phyloP scores from a whole-genome alignment of 2,113 vertebrate genomes.

The Phalacrocorax aristotelis region DNA sequence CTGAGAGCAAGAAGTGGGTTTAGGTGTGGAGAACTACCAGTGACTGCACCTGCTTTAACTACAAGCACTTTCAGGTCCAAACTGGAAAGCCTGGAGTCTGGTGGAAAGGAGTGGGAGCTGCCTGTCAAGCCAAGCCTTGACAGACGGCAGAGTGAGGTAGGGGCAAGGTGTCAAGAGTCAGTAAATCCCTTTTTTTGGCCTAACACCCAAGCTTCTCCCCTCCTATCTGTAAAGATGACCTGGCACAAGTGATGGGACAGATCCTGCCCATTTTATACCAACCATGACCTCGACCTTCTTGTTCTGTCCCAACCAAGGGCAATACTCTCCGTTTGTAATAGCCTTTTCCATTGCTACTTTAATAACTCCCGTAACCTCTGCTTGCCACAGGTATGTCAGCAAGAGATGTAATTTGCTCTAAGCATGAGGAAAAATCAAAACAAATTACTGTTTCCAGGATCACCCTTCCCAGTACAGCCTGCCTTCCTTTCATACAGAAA shows the following conservation, averaged over 20 bases:
- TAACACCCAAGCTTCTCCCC: neutral
- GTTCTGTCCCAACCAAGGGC: neutral
- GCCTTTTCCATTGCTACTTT: neutral
- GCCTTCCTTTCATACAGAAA: constrained; percentile 15
- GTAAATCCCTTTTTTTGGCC: neutral
- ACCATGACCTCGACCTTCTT: neutral
- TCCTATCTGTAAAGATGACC: neutral
- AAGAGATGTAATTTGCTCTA: constrained; percentile 15
- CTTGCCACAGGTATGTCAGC: neutral
- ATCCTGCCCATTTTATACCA: neutral
- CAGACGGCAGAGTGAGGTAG: neutral
- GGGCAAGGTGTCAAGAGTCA: neutral
- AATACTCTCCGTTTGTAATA: neutral
- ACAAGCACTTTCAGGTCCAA: neutral
- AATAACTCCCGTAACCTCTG: constrained; percentile 14
- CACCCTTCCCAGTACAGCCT: constrained; percentile 7
- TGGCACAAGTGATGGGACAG: neutral
- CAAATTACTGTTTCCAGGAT: neutral
- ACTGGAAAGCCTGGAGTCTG: neutral
- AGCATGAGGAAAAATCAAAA: neutral
- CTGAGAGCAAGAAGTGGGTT: neutral
- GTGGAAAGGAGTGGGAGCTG: neutral
- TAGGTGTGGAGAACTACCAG: neutral
- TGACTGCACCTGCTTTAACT: neutral
- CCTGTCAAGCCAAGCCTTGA: neutral